Evolutionary conservation across 35 echinoderm and acorn worm species (phyloP).

Genomic region (Ophioderma brevispina): DNA sequence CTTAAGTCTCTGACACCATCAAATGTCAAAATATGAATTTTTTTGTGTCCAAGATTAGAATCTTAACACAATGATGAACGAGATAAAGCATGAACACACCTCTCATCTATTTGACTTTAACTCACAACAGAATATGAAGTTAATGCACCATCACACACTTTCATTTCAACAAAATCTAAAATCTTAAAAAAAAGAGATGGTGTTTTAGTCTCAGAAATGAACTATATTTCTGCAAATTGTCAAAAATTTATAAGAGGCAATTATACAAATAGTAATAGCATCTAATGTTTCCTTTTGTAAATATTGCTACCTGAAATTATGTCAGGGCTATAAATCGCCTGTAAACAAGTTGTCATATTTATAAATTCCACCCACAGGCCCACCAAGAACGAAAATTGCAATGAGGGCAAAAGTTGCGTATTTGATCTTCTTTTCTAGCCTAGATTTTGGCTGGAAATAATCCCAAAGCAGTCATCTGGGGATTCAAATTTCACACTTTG

Average conservation of each 20-base stretch:
- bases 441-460: neutral
- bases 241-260: too few species aligned
- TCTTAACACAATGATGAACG: neutral
- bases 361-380: neutral
- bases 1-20: neutral
- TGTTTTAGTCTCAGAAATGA: neutral
- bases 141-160: neutral
- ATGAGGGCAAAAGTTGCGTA: neutral
- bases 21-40: slow-evolving; percentile 15
- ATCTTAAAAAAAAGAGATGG: neutral
- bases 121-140: neutral
- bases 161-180: neutral
- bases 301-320: neutral
- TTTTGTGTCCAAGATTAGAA: neutral
- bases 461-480: neutral
- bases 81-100: neutral
- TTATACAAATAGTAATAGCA: neutral
- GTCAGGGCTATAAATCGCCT: neutral
- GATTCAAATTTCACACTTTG: neutral
- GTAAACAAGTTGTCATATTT: slow-evolving; percentile 14
- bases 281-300: neutral
- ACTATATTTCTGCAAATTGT: neutral
- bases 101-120: neutral
- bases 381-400: neutral
- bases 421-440: neutral